Evolutionary conservation across 2,888 invertebrate species (phyloP), one percentile per base, ranked within the genome.

Genomic region (Koerneria pararmatus): DNA sequence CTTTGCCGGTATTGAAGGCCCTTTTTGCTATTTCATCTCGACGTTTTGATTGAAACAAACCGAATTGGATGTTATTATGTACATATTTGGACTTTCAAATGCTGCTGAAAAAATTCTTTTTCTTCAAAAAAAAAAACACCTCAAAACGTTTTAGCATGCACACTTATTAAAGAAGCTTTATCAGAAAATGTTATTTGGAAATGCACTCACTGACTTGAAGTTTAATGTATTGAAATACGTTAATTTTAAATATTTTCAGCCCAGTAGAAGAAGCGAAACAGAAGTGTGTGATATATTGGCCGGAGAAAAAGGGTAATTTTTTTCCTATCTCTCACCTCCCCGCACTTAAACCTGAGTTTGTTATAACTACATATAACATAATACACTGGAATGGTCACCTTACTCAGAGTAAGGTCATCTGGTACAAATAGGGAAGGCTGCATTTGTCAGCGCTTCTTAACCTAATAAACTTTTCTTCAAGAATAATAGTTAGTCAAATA

Each of bases 251-350:
- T 19, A 27, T 34, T 70, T 70, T 29, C 67, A 75, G 75, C 59
- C 70, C 70, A 24, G 66, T 69, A 15, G 76, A 76, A 63, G 76
- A 76, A 32, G 74, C 74, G 19, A 66, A 73, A 1, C 68, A 71
- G 41, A 76, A 76, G 56, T 76, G 76, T 51, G 71, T 70, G 0
- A 41, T 59, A 4, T 76, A 76, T 37, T 76, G 76, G 76, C 76
- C 76, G 6, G 67, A 71, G 27, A 57, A 67, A 32, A 70, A 69
- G 1, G 15, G 49, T 34, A 48, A n/a, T 0, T 11, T 4, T 31
- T 60, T n/a, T 46, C 8, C 32, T 48, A 2, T n/a, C 1, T 11
- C 32, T 5, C n/a, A n/a, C n/a, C n/a, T n/a, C n/a, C n/a, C n/a
- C n/a, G n/a, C n/a, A n/a, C n/a, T n/a, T n/a, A n/a, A n/a, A n/a